Evolutionary conservation across 2,888 invertebrate genomes (phyloP), one percentile per base, ranked within the genome.

Genomic region (Tipula unca): DNA sequence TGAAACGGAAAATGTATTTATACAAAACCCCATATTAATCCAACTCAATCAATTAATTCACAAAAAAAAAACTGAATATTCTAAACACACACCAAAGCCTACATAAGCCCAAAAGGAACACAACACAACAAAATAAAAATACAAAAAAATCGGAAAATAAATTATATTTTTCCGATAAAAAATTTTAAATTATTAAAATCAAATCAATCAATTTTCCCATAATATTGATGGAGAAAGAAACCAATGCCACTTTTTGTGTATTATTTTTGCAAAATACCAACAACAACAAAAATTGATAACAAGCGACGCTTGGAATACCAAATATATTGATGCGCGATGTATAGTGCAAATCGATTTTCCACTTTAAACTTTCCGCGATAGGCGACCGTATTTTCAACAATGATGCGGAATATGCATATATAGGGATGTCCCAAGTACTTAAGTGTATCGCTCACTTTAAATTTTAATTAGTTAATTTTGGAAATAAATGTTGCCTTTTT

Each of bases 41-140:
- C 69, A 69, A 69, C 69, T 69, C 69, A 69, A 69, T 69, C 69
- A 69, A 69, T 69, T 69, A 69, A 69, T 69, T 69, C 69, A 69
- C 69, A 69, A 69, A 69, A 48, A 6, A 48, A 48, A 48, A 14
- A 69, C n/a, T n/a, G n/a, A n/a, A n/a, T n/a, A n/a, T 69, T 69
- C 69, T 69, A 69, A 69, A 69, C 69, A 69, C 25, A 69, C 69
- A 69, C 69, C 20, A 25, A 69, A 69, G 69, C 69, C 69, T 69
- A 25, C 69, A 69, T 69, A 69, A 69, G 69, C 69, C 69, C 69
- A 69, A 69, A 69, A 69, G 69, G 69, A 69, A 25, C 25, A 69
- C 13, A 69, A 69, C 69, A 69, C 13, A 48, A 17, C 32, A 32
- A 32, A 32, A 48, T 0, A 69, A 69, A 69, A 69, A 69, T 25